Base-by-base conservation (phyloP, 2,797 vertebrate species). In the Ctenochaetus hawaiiensis region DNA sequence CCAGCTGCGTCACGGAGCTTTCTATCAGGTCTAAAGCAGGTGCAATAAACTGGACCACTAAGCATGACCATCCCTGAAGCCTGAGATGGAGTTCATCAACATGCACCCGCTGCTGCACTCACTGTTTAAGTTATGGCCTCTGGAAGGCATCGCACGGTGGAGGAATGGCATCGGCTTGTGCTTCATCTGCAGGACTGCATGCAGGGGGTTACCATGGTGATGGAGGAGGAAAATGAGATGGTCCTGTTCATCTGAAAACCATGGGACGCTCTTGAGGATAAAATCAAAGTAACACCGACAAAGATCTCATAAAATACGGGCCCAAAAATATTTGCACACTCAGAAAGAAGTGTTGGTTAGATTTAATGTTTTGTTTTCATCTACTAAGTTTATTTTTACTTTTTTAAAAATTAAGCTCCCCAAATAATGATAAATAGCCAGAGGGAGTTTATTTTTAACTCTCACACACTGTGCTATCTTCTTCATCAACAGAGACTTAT, bases 1-100 rank as follows among this genome's bases (percentile, higher is more conserved):
- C 87, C 72, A 85, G 82, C 86, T 22, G 80, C 37, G 48, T 73
- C 68, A 26, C 30, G 4, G 47, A 68, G 82, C 81, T 78, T 82
- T 90, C 85, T 87, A 89, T 91, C 81, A 81, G 60, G 64, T 73
- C 69, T 73, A 81, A 89, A 92, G 86, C 81, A 90, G 84, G 79
- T 87, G 78, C 80, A 91, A 90, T 91, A 84, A 87, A 89, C 70
- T 53, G 84, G 75, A 67, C 85, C 85, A 56, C 48, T 77, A 84
- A 90, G 87, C 79, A 34, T 87, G 87, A 85, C 89, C 78, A 62
- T 82, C 67, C 82, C 77, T 44, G 45, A 41, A 72, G 81, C 80
- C 64, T 57, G n/a, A 61, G 49, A 81, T 51, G 61, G 78, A 71
- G 65, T 90, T 83, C 75, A 91, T 92, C 89, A 83, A 68, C 83